Conservation (phyloP, 1,140 invertebrate genomes). For the Drosophila kikkawai region DNA sequence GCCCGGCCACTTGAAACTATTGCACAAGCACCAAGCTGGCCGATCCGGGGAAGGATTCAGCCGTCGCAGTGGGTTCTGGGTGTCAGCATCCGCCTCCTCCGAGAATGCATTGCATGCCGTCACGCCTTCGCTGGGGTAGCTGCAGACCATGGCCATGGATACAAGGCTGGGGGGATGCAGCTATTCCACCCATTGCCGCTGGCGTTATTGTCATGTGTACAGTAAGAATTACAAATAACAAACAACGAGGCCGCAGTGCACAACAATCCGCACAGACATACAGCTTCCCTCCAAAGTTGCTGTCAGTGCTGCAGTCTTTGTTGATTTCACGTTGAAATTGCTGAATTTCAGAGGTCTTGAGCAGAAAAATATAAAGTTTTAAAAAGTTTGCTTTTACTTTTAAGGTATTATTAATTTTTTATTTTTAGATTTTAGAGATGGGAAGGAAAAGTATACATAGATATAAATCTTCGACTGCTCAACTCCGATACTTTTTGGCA, state of each 20-base stretch:
- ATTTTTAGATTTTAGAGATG: too few relatives aligned
- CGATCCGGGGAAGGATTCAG: slow-evolving; percentile 30
- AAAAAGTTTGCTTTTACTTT: too few relatives aligned
- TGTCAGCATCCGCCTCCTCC: slow-evolving; percentile 1
- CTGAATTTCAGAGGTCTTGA: neutral
- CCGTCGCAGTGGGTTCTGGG: slow-evolving; percentile 1
- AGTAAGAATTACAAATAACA: slow-evolving; percentile 82
- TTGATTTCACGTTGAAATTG: neutral
- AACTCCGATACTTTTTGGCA: neutral
- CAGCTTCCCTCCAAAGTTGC: neutral
- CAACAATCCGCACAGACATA: slow-evolving; percentile 47
- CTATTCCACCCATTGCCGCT: slow-evolving; percentile 36
- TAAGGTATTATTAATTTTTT: too few relatives aligned
- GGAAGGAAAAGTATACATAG: too few relatives aligned
- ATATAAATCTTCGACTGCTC: neutral
- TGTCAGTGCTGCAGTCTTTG: slow-evolving; percentile 14
- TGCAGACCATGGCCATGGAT: slow-evolving; percentile 1
- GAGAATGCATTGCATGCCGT: slow-evolving; percentile 30
- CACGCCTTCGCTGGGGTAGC: slow-evolving; percentile 12
- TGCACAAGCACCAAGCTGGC: slow-evolving; percentile 63
- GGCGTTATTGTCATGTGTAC: slow-evolving; percentile 82
- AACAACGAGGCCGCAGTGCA: slow-evolving; percentile 49
- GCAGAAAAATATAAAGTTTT: neutral
- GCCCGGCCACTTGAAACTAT: slow-evolving; percentile 75
- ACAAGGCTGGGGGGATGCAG: slow-evolving; percentile 7